Conservation (phyloP, 2,113 vertebrate species). For the Gnathonemus longibarbis region DNA sequence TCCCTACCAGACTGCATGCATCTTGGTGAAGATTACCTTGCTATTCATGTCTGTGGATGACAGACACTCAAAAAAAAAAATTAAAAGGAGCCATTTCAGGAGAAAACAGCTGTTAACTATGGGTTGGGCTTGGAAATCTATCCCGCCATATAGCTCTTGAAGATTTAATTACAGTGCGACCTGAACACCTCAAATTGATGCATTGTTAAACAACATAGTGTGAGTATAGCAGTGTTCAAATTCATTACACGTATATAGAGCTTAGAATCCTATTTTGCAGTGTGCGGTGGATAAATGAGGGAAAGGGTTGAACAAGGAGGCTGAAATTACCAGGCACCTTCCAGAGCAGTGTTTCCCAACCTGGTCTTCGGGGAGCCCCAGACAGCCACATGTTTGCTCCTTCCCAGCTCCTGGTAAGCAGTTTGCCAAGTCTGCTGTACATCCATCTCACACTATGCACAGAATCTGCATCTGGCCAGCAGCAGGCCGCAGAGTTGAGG, state of each 20-base stretch:
- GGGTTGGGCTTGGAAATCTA: neutral
- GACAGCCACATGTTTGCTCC: neutral
- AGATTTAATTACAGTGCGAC: neutral
- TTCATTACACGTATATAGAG: neutral
- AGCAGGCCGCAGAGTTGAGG: neutral
- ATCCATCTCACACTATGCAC: neutral
- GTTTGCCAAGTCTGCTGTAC: neutral
- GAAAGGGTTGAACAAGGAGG: neutral
- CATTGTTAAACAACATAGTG: neutral
- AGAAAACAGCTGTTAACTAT: neutral
- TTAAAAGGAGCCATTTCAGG: neutral
- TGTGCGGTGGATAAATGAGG: neutral
- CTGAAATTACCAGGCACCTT: neutral
- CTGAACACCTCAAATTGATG: neutral
- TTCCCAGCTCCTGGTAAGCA: neutral
- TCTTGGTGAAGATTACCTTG: neutral
- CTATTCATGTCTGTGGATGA: neutral
- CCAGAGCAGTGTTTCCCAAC: neutral
- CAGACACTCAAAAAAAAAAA: neutral
- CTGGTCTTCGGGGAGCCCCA: neutral
- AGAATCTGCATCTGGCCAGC: neutral
- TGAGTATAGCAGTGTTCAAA: neutral
- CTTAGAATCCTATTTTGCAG: neutral
- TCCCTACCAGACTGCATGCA: neutral
- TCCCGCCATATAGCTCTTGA: neutral